Conservation (phyloP, 2,888 invertebrate species). For the Cheilosia vulpina region DNA sequence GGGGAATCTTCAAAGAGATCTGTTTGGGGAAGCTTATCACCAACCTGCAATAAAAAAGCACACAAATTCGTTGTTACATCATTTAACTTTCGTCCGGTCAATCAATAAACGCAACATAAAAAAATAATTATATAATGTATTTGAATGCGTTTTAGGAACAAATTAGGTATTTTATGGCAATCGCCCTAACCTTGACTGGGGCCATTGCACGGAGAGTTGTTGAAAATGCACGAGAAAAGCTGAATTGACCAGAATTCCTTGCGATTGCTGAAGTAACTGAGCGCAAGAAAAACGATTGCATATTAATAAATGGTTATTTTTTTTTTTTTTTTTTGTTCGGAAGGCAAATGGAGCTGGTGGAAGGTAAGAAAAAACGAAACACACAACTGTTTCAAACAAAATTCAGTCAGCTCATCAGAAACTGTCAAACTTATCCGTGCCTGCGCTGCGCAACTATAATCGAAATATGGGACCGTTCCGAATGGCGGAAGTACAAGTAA, state of each 20-base stretch:
- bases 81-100: constrained; percentile 18
- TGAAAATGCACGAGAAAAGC: constrained; percentile 78
- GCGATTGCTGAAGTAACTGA: constrained; percentile 68
- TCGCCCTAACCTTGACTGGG: constrained; percentile 80
- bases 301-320: constrained; percentile 48
- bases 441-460: neutral
- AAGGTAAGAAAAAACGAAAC: constrained; percentile 5
- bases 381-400: constrained; percentile 26
- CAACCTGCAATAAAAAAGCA: constrained; percentile 86
- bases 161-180: constrained; percentile 2
- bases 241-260: constrained; percentile 41
- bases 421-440: neutral
- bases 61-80: constrained; percentile 36
- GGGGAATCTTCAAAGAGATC: constrained; percentile 94
- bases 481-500: no score
- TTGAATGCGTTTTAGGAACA: constrained; percentile 11
- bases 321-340: constrained; percentile 17
- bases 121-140: constrained; percentile 26
- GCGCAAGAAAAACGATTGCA: constrained; percentile 65
- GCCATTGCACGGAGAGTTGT: constrained; percentile 80
- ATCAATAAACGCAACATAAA: constrained; percentile 42
- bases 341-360: constrained; percentile 25
- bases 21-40: constrained; percentile 91
- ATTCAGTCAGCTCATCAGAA: no score
- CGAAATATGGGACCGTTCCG: neutral